Conservation (phyloP, 2,113 vertebrate genomes). For the Hystrix brachyura region DNA sequence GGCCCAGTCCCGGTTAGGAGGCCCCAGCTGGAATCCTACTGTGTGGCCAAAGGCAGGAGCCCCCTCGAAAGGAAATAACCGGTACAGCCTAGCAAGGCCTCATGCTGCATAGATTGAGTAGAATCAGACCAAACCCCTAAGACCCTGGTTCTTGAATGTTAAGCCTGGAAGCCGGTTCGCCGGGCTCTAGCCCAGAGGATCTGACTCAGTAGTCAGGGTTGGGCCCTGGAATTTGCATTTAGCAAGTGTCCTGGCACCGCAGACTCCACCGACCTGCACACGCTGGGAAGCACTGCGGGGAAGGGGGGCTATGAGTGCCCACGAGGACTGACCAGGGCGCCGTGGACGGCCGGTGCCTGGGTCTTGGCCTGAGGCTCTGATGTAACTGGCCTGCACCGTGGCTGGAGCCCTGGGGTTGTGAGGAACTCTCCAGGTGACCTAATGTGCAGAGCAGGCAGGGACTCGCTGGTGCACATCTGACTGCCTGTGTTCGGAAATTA, state of each 20-base stretch:
- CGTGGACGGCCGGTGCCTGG: background rate
- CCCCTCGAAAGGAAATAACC: background rate
- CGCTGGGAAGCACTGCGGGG: background rate
- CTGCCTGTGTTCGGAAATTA: background rate
- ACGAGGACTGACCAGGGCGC: background rate
- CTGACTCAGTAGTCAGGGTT: too few species aligned
- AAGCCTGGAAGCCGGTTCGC: background rate
- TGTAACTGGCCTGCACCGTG: background rate
- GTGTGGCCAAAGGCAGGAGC: background rate
- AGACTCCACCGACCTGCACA: background rate
- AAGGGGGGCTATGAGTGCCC: background rate
- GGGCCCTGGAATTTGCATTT: background rate
- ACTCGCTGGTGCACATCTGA: background rate
- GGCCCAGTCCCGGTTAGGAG: background rate
- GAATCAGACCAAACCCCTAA: background rate
- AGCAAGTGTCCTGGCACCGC: background rate
- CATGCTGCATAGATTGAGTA: background rate
- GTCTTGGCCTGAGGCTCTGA: background rate
- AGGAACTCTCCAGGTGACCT: background rate
- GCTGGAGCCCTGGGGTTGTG: background rate
- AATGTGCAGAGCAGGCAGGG: background rate
- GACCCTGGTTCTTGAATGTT: background rate
- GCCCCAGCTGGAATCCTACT: background rate
- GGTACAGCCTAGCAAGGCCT: background rate
- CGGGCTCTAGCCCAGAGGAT: background rate